Evolutionary conservation across 2,888 invertebrate genomes (phyloP).

Genomic region (Coenonympha glycerion): DNA sequence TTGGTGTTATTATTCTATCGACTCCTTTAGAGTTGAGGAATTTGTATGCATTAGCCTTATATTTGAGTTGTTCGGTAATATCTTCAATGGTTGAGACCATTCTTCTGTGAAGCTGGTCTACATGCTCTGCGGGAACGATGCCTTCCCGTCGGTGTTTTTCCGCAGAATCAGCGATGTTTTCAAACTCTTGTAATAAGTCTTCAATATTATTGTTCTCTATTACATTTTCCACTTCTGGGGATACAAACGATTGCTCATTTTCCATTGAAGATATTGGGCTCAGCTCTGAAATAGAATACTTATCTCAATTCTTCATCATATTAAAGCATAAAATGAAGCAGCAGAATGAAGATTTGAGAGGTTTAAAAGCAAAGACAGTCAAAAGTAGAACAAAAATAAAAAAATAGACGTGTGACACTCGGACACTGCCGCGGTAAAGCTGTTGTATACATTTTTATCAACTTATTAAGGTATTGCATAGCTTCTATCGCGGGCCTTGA

Average conservation of each 20-base stretch:
- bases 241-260: not conserved
- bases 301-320: no score
- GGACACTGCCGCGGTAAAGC: no score
- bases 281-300: constrained; percentile 5
- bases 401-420: no score
- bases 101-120: constrained; percentile 33
- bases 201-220: constrained; percentile 27
- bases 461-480: no score
- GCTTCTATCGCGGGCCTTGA: no score
- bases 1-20: constrained; percentile 39
- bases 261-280: not conserved
- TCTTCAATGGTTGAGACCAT: constrained; percentile 37
- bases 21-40: constrained; percentile 51
- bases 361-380: no score
- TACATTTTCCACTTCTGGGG: not conserved
- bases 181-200: constrained; percentile 34
- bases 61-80: constrained; percentile 37
- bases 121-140: constrained; percentile 32
- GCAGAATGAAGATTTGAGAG: no score
- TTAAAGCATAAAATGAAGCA: no score
- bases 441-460: no score
- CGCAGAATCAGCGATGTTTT: constrained; percentile 28
- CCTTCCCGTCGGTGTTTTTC: constrained; percentile 28
- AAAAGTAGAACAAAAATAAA: no score
- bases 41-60: constrained; percentile 38